Percentiles rank a stretch among this genome's conserved stretches.
Conservation (phyloP, 2,888 invertebrate species). For the Sialis fuliginosa region DNA sequence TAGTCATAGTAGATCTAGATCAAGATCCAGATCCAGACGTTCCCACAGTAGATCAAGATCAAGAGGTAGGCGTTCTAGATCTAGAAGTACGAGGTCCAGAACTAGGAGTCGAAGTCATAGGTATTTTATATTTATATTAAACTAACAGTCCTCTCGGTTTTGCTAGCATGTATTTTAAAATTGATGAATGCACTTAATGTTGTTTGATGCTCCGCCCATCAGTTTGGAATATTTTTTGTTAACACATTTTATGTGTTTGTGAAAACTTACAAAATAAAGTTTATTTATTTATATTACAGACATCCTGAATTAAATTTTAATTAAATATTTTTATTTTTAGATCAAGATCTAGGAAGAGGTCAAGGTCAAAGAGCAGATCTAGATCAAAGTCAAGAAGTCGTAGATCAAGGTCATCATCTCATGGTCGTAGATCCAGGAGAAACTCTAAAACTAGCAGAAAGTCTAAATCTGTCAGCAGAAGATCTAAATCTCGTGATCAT, state of each 20-base stretch:
- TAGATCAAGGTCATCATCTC: constrained; percentile 9
- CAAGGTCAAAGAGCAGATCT: not conserved
- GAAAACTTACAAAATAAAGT: too few relatives aligned
- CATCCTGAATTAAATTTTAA: too few relatives aligned
- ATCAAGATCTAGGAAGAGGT: constrained; percentile 1
- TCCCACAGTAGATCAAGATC: constrained; percentile 13
- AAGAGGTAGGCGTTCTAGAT: constrained; percentile 10
- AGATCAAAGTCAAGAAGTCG: constrained; percentile 17
- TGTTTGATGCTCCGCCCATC: too few relatives aligned
- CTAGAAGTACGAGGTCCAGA: not conserved
- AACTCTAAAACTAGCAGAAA: constrained; percentile 7
- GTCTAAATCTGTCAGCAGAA: constrained; percentile 10
- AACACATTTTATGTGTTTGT: too few relatives aligned
- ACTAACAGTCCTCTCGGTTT: too few relatives aligned
- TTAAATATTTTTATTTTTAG: not conserved
- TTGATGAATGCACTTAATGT: too few relatives aligned
- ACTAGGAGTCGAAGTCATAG: not conserved
- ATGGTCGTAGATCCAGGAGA: constrained; percentile 8
- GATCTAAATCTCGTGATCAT: constrained; percentile 14
- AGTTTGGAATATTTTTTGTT: too few relatives aligned
- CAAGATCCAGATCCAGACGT: constrained; percentile 10
- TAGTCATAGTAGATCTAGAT: constrained; percentile 20
- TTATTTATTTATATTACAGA: too few relatives aligned
- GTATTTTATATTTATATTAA: not conserved
- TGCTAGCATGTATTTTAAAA: too few relatives aligned